phyloP scores from a whole-genome alignment of 1,140 invertebrate genomes.

The Spodoptera litura region DNA sequence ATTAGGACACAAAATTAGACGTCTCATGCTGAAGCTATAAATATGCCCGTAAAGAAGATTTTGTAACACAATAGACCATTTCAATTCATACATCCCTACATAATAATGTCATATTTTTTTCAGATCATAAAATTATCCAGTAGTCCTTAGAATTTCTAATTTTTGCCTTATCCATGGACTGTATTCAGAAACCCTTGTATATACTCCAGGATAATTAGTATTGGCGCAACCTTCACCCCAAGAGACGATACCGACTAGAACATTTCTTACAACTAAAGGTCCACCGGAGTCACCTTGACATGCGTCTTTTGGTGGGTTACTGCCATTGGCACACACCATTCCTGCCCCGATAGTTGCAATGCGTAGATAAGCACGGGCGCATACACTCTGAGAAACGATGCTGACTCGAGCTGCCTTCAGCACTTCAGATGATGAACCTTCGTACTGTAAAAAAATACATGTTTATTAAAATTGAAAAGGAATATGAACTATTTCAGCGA shows the following conservation, averaged over 20 bases:
- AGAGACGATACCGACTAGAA: constrained; percentile 89
- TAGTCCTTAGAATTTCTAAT: constrained; percentile 4
- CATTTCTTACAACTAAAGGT: constrained; percentile 85
- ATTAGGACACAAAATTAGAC: too few species aligned
- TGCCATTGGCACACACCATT: constrained; percentile 78
- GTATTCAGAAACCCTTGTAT: constrained; percentile 89
- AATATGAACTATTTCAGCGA: too few species aligned
- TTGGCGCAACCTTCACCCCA: constrained; percentile 91
- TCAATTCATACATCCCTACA: too few species aligned
- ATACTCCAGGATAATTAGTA: constrained; percentile 91
- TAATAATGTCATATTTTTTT: neutral
- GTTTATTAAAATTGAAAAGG: neutral
- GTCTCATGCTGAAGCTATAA: too few species aligned
- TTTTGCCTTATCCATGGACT: constrained; percentile 67
- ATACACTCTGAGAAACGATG: constrained; percentile 64
- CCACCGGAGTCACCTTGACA: constrained; percentile 90
- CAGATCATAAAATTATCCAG: constrained; percentile 21
- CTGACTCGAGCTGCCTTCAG: constrained; percentile 72
- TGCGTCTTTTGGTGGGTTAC: constrained; percentile 83
- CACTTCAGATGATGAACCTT: constrained; percentile 61
- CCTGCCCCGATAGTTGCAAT: constrained; percentile 66
- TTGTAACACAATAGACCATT: too few species aligned
- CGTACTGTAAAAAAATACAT: constrained; percentile 62
- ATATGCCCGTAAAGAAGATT: too few species aligned
- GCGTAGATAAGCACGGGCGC: constrained; percentile 67